A percentile compares a stretch with the other conserved stretches of the same genome.
Evolutionary conservation across 2,113 vertebrate genomes (phyloP).

Genomic region (Nycticorax nycticorax): DNA sequence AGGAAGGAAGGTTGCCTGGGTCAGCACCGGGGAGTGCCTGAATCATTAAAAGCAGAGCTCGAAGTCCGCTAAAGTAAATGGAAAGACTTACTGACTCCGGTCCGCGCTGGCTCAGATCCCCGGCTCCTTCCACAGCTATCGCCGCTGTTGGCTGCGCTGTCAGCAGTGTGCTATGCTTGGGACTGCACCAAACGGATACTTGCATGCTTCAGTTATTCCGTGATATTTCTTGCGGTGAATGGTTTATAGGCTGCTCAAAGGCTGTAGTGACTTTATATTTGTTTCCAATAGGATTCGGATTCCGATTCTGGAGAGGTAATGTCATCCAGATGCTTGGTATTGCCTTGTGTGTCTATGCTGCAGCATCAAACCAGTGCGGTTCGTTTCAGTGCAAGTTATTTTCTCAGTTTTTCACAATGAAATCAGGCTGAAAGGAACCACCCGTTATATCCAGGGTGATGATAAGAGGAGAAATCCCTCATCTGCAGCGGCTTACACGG

Average conservation of each 20-base stretch:
- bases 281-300: background rate
- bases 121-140: background rate
- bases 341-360: background rate
- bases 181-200: background rate
- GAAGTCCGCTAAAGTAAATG: background rate
- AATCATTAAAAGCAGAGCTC: background rate
- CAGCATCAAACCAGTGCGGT: background rate
- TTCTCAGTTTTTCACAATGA: background rate
- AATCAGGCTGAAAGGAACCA: background rate
- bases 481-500: background rate
- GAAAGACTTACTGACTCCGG: conserved; percentile 23
- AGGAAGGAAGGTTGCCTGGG: background rate
- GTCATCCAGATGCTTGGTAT: background rate
- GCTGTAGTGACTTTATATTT: background rate
- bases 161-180: background rate
- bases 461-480: background rate
- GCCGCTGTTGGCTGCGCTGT: background rate
- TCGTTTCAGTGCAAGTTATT: background rate
- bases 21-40: background rate
- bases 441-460: background rate
- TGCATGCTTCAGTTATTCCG: conserved; percentile 1
- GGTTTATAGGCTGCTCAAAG: conserved; percentile 4
- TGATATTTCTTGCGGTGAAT: background rate
- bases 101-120: background rate
- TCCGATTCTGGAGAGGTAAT: background rate